Evolutionary conservation across 2,113 vertebrate genomes (phyloP), one percentile per base, ranked within the genome.

Genomic region (Raja brachyura): DNA sequence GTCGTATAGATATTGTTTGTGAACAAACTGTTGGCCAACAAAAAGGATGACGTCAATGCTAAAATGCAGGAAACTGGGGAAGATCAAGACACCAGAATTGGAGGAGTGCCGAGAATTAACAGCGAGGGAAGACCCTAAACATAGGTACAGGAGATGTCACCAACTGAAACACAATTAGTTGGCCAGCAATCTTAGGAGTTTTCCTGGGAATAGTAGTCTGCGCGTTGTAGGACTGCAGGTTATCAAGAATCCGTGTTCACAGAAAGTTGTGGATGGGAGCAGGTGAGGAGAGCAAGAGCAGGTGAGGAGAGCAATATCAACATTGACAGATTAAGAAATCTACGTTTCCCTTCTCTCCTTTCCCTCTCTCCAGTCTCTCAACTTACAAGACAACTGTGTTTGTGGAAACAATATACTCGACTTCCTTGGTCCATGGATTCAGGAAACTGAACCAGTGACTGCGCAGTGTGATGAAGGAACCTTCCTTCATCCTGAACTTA

Each of bases 361-460:
- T 33, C 4, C 39, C 39, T 48, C 18, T 22, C 79, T 54, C 79
- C 20, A 13, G 4, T 18, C 11, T 81, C 39, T 54, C 79, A 93
- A 98, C 98, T 99, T 97, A 99, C 98, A 97, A 97, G 93, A 99
- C 98, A 0, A 99, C 98, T 0, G 99, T 99, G 96, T 99, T 99
- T 77, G 98, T 99, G 93, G 98, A 99, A 94, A 99, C 98, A 39
- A 99, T 99, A 95, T 99, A 99, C 95, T 99, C 98, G 96, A 99
- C 98, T 96, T 99, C 99, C 97, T 99, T 99, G 97, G 99, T 99
- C 99, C 99, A 99, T 93, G 98, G 99, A 97, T 99, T 99, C 98
- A 99, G 99, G 96, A 99, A 99, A 97, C 99, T 99, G 97, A 99
- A 99, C 98, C 98, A 99, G 93, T 97, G 97, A 96, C 99, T 99